These are phyloP conservation scores for Nysson spinosus DNA, from an alignment of 2,888 invertebrate genomes.

Conservation along the genomic window DNA sequence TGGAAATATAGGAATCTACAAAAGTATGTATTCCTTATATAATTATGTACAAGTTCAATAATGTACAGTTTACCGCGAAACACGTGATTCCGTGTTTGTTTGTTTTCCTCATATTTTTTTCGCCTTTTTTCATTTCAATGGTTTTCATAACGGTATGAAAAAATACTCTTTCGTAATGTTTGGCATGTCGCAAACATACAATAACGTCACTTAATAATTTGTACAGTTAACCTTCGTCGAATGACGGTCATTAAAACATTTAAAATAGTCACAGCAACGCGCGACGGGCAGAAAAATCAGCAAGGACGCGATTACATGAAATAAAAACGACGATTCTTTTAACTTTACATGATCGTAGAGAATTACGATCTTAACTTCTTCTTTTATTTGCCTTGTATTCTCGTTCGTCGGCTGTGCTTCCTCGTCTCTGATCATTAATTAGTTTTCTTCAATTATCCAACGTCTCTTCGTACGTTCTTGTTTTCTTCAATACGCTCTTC, in stretches of 20 bases:
- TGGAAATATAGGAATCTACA: conserved; percentile 43
- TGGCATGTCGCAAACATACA: conserved; percentile 25
- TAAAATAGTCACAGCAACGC: conserved; percentile 6
- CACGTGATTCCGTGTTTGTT: conserved; percentile 4
- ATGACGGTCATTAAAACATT: conserved; percentile 8
- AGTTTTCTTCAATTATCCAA: conserved; percentile 61
- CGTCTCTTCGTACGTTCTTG: conserved; percentile 73
- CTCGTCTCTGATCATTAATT: not conserved
- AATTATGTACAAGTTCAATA: conserved; percentile 62
- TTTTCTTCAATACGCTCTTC: conserved; percentile 73
- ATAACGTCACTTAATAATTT: conserved; percentile 13
- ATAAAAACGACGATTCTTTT: conserved; percentile 15
- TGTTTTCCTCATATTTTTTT: not conserved
- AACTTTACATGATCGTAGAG: conserved; percentile 17
- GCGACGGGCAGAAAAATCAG: conserved; percentile 3
- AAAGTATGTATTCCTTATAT: conserved; percentile 35
- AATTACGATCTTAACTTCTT: conserved; percentile 16
- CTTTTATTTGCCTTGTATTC: not conserved
- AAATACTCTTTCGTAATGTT: conserved; percentile 48
- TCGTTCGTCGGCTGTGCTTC: not conserved
- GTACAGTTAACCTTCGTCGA: conserved; percentile 8
- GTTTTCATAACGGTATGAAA: conserved; percentile 53
- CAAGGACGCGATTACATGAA: conserved; percentile 18
- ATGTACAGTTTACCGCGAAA: conserved; percentile 55
- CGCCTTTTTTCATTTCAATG: conserved; percentile 6